Evolutionary conservation across 2,113 vertebrate genomes (phyloP), one percentile per base, ranked within the genome.

Genomic region (Chloropsis hardwickii): DNA sequence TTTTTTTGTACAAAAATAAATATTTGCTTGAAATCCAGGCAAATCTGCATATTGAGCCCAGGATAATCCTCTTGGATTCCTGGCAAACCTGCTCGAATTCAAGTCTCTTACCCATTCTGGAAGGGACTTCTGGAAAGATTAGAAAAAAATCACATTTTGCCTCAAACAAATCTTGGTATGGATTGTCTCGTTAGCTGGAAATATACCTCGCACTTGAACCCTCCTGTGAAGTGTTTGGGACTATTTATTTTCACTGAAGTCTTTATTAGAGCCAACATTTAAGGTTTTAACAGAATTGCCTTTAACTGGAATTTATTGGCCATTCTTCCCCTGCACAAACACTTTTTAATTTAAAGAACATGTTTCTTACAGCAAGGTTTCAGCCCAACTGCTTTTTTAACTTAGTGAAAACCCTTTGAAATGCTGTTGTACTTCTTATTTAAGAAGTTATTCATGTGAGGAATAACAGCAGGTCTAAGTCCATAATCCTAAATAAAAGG

Each of bases 401-500:
- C 64, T 71, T 2, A 3, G 25, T 60, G 42, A 76, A 94, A 88
- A 67, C 25, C n/a, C 37, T 23, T 56, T 50, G 69, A 80, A 92
- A 78, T 50, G 37, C 35, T 22, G 16, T 51, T 81, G 86, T 86
- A 76, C 72, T 60, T 28, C 57, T 84, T 79, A 76, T 64, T 95
- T 62, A 85, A 82, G 25, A 48, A 96, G 72, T 94, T 88, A 84
- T 88, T 88, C 80, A 67, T 86, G 80, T 88, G 88, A 86, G 51
- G 79, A 92, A 96, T 39, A 80, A 60, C 85, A 81, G 51, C 25
- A 78, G 47, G 79, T 24, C 82, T 60, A 78, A 95, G 11, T 88
- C 94, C 88, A 81, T 95, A 96, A 96, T 92, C 92, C 83, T 93
- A 78, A 96, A 94, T 86, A 94, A 96, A 79, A 95, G 28, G 76